Evolutionary conservation across 2,797 vertebrate species (phyloP).

Genomic region (Etheostoma perlongum): DNA sequence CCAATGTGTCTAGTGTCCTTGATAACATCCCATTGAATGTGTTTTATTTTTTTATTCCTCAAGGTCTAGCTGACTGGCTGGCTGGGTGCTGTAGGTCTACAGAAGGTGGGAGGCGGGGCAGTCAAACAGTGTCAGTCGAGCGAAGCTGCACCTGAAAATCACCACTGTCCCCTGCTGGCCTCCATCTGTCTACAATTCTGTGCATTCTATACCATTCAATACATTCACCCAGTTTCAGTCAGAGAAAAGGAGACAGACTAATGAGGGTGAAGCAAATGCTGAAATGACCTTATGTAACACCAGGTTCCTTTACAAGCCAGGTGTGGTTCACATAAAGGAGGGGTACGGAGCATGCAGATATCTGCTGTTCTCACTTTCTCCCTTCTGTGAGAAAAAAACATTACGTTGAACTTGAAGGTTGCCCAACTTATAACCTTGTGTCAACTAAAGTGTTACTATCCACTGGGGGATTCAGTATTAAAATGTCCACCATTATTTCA

Average conservation of each 20-base stretch:
- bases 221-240: background rate
- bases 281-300: slow-evolving; percentile 30
- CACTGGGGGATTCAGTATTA: background rate
- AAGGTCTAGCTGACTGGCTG: slow-evolving; percentile 40
- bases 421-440: slow-evolving; percentile 11
- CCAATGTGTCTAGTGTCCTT: slow-evolving; percentile 7
- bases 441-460: background rate
- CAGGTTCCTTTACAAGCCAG: slow-evolving; percentile 41
- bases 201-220: slow-evolving; percentile 12
- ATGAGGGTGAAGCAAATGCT: slow-evolving; percentile 37
- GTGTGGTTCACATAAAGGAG: slow-evolving; percentile 35
- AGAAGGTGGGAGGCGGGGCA: slow-evolving; percentile 37
- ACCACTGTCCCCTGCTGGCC: slow-evolving; percentile 82
- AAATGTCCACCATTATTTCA: slow-evolving; percentile 4
- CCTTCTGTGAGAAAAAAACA: background rate
- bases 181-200: slow-evolving; percentile 46
- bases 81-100: background rate
- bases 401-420: background rate
- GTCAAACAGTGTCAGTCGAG: slow-evolving; percentile 15
- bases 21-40: slow-evolving; percentile 13
- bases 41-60: slow-evolving; percentile 51
- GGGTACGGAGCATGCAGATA: background rate
- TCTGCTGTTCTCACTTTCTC: slow-evolving; percentile 18
- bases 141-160: slow-evolving; percentile 66
- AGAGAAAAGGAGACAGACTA: slow-evolving; percentile 26